Conservation (phyloP, 2,888 invertebrate genomes). For the Tenthredo livida region DNA sequence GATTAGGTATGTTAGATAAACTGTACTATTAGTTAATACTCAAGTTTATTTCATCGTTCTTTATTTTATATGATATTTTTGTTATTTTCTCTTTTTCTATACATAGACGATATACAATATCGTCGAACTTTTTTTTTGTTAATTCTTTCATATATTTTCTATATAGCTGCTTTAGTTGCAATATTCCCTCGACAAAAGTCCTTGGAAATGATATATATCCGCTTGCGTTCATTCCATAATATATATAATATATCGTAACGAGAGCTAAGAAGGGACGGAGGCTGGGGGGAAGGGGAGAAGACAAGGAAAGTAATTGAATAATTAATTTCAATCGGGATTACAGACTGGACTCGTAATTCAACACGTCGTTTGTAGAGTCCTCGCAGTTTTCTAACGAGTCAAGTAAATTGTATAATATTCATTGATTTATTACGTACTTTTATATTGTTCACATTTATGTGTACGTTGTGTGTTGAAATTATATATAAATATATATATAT, state of each 20-base stretch:
- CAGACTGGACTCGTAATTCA: background rate
- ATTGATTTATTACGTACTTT: background rate
- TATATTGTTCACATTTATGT: background rate
- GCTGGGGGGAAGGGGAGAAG: background rate
- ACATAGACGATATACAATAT: background rate
- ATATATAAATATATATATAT: background rate
- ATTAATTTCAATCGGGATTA: background rate
- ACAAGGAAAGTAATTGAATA: background rate
- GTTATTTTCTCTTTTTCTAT: background rate
- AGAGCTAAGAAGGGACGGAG: background rate
- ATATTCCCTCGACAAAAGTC: background rate
- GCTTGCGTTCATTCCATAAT: conserved; percentile 26
- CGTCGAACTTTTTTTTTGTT: background rate
- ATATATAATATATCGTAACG: background rate
- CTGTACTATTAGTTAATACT: conserved; percentile 14
- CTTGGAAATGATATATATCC: background rate
- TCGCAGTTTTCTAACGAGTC: background rate
- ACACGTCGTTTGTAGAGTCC: background rate
- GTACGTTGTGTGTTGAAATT: background rate
- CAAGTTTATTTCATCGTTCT: background rate
- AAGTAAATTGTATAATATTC: background rate
- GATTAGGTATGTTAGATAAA: background rate
- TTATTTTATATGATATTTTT: background rate
- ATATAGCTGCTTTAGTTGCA: background rate
- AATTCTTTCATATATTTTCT: background rate